Evolutionary conservation across 2,888 invertebrate genomes (phyloP).

Genomic region (Opisthograptis luteolata): DNA sequence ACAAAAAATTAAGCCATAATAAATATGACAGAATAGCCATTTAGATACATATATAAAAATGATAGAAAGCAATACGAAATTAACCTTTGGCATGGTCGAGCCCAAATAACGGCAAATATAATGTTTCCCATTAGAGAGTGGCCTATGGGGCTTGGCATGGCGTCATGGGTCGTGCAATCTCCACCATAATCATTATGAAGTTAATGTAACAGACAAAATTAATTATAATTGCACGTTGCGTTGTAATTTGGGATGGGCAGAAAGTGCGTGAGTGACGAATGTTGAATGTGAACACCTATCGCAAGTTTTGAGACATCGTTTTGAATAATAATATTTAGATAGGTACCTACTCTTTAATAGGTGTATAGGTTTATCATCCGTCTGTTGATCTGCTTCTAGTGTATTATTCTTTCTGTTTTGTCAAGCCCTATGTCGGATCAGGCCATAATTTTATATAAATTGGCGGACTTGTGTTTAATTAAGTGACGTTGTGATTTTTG

Average conservation of each 20-base stretch:
- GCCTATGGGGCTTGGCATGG: slow-evolving; percentile 44
- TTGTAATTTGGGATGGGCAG: slow-evolving; percentile 25
- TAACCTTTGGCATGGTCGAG: slow-evolving; percentile 33
- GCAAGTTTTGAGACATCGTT: too few species aligned
- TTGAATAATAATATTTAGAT: too few species aligned
- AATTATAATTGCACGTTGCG: slow-evolving; percentile 66
- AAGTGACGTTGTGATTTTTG: too few species aligned
- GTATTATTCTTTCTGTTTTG: too few species aligned
- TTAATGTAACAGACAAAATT: slow-evolving; percentile 62
- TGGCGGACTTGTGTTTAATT: too few species aligned
- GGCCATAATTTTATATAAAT: too few species aligned
- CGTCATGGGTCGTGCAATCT: slow-evolving; percentile 60
- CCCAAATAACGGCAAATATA: slow-evolving; percentile 34
- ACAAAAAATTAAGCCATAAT: neutral
- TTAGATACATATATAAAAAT: slow-evolving; percentile 19
- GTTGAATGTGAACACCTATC: neutral
- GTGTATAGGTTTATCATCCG: too few species aligned
- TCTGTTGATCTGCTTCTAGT: too few species aligned
- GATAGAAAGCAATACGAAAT: slow-evolving; percentile 31
- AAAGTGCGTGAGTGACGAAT: slow-evolving; percentile 16
- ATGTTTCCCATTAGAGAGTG: slow-evolving; percentile 49
- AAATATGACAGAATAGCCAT: slow-evolving; percentile 15
- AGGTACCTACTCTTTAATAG: too few species aligned
- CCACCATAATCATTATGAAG: slow-evolving; percentile 55
- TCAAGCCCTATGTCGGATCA: too few species aligned